Evolutionary conservation across 92 coral and sea anemone genomes (phyloP), one percentile per base, ranked within the genome.

Genomic region (Parazoanthus darwini): DNA sequence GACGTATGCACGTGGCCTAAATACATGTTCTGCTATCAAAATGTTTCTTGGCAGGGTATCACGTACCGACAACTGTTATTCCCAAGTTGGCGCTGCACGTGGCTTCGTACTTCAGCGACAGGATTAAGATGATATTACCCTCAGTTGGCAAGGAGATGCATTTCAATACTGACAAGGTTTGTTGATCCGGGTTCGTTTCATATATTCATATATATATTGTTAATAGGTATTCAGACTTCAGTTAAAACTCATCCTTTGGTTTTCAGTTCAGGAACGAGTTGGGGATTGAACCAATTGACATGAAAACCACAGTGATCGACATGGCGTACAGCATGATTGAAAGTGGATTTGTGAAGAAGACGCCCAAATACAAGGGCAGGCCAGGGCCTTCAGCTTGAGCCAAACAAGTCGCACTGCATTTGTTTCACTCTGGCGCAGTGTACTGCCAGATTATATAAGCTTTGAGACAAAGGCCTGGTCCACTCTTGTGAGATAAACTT

Each of bases 291-390:
- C 95, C 98, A 46, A 96, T 79, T 25, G 91, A 92, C 58, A 48
- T 96, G 83, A 90, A 82, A 51, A 90, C 81, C 54, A 90, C 92
- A 43, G 86, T 96, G 43, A 92, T 96, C 51, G 98, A 96, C 79
- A 96, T 96, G 98, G 98, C 94, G 3, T 96, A 96, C 92, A 95
- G 95, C 86, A 89, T 96, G 89, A 95, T 96, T 80, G 98, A 96
- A 46, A 84, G 88, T 14, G 98, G 98, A 14, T 96, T 96, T 82
- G 93, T 96, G 42, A 96, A 92, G 91, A 93, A 91, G 82, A 96
- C 96, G 0, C 72, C 94, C 39, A 91, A 92, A 82, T 96, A 96
- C 85, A 88, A 68, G 15, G 94, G 94, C 2, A 88, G 86, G 22
- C 94, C 92, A 0, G 90, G 72, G 13, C 73, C 89, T 54, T 39